A percentile compares a stretch with the other conserved stretches of the same genome.
phyloP scores from a whole-genome alignment of 2,888 invertebrate species.

The Gasteruption jaculator region DNA sequence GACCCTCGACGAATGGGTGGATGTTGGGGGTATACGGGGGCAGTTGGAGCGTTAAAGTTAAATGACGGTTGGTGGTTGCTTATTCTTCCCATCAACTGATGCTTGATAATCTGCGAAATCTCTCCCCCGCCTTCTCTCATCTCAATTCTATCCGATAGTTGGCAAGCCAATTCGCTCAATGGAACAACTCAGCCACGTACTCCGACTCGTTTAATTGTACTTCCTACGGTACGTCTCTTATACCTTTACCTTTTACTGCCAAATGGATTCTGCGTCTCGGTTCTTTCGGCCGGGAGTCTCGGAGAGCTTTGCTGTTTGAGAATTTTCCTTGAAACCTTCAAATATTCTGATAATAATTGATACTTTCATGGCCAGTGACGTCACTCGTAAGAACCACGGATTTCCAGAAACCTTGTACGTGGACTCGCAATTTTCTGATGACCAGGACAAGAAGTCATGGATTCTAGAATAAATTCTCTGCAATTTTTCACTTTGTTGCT shows the following conservation, averaged over 20 bases:
- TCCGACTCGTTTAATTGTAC: slow-evolving; percentile 49
- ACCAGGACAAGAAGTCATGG: slow-evolving; percentile 6
- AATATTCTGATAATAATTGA: too few species aligned
- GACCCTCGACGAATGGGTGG: slow-evolving; percentile 30
- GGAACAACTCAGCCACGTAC: slow-evolving; percentile 49
- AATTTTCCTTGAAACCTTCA: too few species aligned
- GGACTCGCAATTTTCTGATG: slow-evolving; percentile 15
- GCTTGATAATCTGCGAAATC: slow-evolving; percentile 51
- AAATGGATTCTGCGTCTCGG: too few species aligned
- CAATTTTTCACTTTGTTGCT: too few species aligned
- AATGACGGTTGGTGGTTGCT: slow-evolving; percentile 52
- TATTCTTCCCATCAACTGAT: slow-evolving; percentile 52
- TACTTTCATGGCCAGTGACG: too few species aligned
- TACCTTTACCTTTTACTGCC: too few species aligned
- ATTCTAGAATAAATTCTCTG: too few species aligned
- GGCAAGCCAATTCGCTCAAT: slow-evolving; percentile 47
- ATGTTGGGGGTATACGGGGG: slow-evolving; percentile 22
- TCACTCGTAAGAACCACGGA: too few species aligned
- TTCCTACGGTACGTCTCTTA: slow-evolving; percentile 34
- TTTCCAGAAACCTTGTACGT: too few species aligned
- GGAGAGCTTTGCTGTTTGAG: too few species aligned
- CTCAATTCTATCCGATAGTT: slow-evolving; percentile 48
- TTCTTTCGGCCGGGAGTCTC: too few species aligned
- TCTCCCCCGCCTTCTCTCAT: slow-evolving; percentile 28
- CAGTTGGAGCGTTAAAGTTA: slow-evolving; percentile 51